Evolutionary conservation across 2,797 vertebrate genomes (phyloP).

Genomic region (Halcyon badia): DNA sequence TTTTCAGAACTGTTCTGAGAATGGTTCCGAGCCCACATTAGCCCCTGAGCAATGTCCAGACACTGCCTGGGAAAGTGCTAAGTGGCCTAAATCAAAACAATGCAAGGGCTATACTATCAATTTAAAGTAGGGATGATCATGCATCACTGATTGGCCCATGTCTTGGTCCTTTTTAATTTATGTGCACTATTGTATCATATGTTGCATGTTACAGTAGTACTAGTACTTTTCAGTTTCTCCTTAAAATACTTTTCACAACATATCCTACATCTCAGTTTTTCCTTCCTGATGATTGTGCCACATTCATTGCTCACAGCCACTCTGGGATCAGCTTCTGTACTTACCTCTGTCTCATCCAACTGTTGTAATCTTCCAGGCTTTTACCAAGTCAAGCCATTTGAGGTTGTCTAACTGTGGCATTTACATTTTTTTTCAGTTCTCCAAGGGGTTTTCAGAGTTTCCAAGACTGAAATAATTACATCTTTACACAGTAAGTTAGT

Average conservation of each 20-base stretch:
- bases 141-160: background rate
- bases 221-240: background rate
- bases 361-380: background rate
- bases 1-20: background rate
- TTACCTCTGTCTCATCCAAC: background rate
- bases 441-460: background rate
- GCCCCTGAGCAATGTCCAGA: background rate
- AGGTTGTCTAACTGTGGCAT: background rate
- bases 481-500: background rate
- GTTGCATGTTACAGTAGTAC: background rate
- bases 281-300: background rate
- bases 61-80: background rate
- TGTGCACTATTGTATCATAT: background rate
- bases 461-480: background rate
- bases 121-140: background rate
- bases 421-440: background rate
- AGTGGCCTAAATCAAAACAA: background rate
- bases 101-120: background rate
- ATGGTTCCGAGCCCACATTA: fast-evolving
- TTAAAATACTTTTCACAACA: background rate
- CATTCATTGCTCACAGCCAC: background rate
- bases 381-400: background rate
- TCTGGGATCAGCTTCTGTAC: background rate
- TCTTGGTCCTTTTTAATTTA: background rate
- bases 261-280: background rate